A percentile compares a stretch with the other conserved stretches of the same genome.
Evolutionary conservation across 2,113 vertebrate genomes (phyloP).

Genomic region (Narcine bancroftii): DNA sequence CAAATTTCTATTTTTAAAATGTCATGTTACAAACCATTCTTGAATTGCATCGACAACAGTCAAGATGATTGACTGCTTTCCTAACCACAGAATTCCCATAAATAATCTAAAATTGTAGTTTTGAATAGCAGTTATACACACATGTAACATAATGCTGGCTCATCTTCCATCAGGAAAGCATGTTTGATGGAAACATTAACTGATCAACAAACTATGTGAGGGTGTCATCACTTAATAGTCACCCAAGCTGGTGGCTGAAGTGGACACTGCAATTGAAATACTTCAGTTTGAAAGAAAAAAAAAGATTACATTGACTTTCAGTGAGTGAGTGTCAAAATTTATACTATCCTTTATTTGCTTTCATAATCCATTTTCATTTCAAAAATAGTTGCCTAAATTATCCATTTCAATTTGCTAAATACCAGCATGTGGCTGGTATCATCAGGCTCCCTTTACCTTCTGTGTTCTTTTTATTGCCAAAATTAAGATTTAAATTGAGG

Average conservation of each 20-base stretch:
- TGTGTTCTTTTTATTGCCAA: conserved; percentile 4
- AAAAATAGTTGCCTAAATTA: conserved; percentile 10
- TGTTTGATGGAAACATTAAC: not conserved
- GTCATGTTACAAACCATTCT: no score
- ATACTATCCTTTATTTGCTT: not conserved
- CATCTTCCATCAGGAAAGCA: not conserved
- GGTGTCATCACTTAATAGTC: not conserved
- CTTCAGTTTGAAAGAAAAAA: not conserved
- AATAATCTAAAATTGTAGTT: no score
- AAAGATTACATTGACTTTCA: not conserved
- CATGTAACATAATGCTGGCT: not conserved
- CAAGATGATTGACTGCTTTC: not conserved
- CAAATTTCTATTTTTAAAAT: no score
- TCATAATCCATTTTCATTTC: not conserved
- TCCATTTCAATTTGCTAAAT: conserved; percentile 26
- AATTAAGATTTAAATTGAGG: conserved; percentile 17
- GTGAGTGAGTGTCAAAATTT: not conserved
- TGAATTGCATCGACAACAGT: not conserved
- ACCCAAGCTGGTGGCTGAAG: not conserved
- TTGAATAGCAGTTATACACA: not conserved
- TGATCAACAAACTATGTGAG: no score
- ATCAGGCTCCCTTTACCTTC: not conserved
- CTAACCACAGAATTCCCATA: no score
- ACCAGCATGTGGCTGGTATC: conserved; percentile 15
- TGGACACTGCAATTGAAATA: not conserved